These are phyloP conservation scores for Sipha flava DNA, from an alignment of 1,140 invertebrate species.

Conservation along the genomic window DNA sequence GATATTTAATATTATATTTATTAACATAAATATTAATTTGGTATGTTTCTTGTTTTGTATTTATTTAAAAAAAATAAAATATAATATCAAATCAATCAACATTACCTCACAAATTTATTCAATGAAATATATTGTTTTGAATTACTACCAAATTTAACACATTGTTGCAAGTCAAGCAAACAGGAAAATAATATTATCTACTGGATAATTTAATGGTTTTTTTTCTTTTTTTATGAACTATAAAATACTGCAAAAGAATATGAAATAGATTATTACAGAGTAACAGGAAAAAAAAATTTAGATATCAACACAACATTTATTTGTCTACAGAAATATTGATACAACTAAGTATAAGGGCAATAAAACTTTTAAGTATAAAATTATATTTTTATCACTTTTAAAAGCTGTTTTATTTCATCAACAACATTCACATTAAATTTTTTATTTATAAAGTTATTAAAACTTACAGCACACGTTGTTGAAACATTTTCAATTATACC, in stretches of 20 bases:
- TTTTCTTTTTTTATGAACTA: neutral
- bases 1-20: too few relatives aligned
- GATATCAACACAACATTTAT: neutral
- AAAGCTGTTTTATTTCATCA: neutral
- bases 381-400: neutral
- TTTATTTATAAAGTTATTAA: neutral
- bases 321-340: neutral
- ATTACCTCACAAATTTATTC: too few relatives aligned
- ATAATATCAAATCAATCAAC: too few relatives aligned
- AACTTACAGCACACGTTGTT: neutral
- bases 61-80: too few relatives aligned
- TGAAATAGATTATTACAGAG: neutral
- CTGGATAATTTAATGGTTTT: too few relatives aligned
- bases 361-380: neutral
- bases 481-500: constrained; percentile 16
- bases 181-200: neutral
- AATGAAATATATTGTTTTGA: too few relatives aligned
- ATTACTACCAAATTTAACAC: neutral
- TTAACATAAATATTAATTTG: too few relatives aligned
- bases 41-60: too few relatives aligned
- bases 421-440: neutral
- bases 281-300: neutral
- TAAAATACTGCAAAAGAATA: neutral
- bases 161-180: neutral
- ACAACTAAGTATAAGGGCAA: neutral